Conservation (phyloP, 2,888 invertebrate species). For the Pterostichus niger region DNA sequence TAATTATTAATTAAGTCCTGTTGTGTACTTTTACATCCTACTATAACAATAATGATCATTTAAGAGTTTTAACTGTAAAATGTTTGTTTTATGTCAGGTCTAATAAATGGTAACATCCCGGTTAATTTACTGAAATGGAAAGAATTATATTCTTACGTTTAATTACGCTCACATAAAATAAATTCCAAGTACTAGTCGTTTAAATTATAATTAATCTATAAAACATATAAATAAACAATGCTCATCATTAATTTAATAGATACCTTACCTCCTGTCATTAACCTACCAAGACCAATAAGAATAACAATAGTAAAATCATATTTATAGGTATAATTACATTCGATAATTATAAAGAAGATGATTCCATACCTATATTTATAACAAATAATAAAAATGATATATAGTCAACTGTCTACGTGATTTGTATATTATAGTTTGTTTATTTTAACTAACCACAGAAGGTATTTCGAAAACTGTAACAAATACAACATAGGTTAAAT, state of each 20-base stretch:
- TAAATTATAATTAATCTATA: slow-evolving; percentile 25
- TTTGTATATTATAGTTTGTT: too few relatives aligned
- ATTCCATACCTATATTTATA: too few relatives aligned
- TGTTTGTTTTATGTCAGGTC: not conserved
- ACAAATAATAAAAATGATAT: too few relatives aligned
- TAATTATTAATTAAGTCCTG: slow-evolving; percentile 17
- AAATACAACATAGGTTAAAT: too few relatives aligned
- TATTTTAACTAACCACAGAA: too few relatives aligned
- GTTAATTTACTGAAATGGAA: not conserved
- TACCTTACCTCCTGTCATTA: not conserved
- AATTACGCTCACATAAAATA: not conserved
- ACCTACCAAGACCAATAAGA: not conserved
- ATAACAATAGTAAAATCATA: too few relatives aligned
- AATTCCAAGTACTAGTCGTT: not conserved
- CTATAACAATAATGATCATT: slow-evolving; percentile 1
- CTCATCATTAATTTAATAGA: slow-evolving; percentile 1
- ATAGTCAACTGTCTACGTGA: too few relatives aligned
- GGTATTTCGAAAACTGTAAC: too few relatives aligned
- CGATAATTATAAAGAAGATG: too few relatives aligned
- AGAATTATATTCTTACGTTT: slow-evolving; percentile 8
- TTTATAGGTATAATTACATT: too few relatives aligned
- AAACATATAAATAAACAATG: slow-evolving; percentile 2
- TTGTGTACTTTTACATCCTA: slow-evolving; percentile 37
- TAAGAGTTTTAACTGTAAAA: slow-evolving; percentile 15
- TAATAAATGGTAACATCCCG: not conserved